Conservation (phyloP, 1,140 invertebrate species). For the Chrysomallon squamiferum region DNA sequence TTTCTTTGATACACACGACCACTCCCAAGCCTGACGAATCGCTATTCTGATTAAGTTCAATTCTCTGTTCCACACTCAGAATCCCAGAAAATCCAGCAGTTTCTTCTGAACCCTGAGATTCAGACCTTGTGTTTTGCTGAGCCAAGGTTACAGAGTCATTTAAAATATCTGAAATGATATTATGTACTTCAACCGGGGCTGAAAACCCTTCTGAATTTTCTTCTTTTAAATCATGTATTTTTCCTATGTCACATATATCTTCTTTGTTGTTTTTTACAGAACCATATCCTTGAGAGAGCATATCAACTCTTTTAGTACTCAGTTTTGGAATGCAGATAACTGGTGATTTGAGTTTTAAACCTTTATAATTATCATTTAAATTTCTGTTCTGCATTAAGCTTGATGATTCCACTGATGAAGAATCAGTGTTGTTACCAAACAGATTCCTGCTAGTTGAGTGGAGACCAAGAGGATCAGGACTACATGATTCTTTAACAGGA, state of each 20-base stretch:
- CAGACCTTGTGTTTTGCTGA: not conserved
- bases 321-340: constrained; percentile 45
- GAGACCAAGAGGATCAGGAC: constrained; percentile 6
- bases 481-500: constrained; percentile 24
- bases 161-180: too few species aligned
- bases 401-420: not conserved
- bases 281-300: not conserved
- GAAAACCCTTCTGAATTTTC: not conserved
- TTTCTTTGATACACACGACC: too few species aligned
- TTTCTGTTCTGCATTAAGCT: constrained; percentile 15
- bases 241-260: too few species aligned
- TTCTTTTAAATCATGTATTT: too few species aligned
- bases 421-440: not conserved
- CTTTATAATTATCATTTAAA: not conserved
- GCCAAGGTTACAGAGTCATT: too few species aligned
- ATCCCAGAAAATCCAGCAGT: not conserved
- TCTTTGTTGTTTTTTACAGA: not conserved
- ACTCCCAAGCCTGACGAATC: too few species aligned
- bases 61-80: not conserved
- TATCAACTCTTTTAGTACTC: constrained; percentile 35
- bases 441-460: not conserved
- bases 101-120: not conserved
- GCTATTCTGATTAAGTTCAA: not conserved
- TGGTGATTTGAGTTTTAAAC: constrained; percentile 30
- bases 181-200: not conserved